Base-by-base conservation (phyloP, 2,113 vertebrate genomes). In the Murina feae region DNA sequence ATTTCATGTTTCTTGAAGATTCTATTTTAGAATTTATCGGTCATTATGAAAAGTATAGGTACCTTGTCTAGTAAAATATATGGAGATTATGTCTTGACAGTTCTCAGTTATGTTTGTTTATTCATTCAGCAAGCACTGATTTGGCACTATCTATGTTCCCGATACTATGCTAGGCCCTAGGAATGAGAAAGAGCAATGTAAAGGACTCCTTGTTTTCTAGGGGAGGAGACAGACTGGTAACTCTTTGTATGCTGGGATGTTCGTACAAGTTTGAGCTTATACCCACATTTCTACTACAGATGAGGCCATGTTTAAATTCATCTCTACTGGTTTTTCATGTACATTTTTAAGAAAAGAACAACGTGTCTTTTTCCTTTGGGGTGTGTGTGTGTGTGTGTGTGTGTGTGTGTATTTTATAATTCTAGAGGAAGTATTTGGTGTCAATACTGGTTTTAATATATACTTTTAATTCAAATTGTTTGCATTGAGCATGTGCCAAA, bases 1-100 rank as follows among this genome's bases (percentile, higher is more conserved):
- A 35, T 95, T 66, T 75, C 78, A 58, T 93, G 12, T 51, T 81
- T 91, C 75, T 86, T 95, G 39, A 79, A 80, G 35, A 66, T 83
- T 88, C 11, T 18, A 76, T 47, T 90, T 92, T 80, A 76, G 71
- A n/a, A 58, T 81, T 37, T 53, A 71, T 81, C 25, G 47, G 53
- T 81, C 79, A 87, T 85, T 85, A 78, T 66, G 25, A 81, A 92
- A 74, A 91, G 53, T 92, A 28, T 4, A 78, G n/a, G n/a, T 71
- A 25, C 53, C 30, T 76, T 86, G 35, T 51, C 32, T 9, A 37
- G 14, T 72, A 87, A 63, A 90, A 25, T 87, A 91, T 60, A 20
- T 89, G 58, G 63, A 84, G 44, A 93, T 80, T 44, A 4, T 95
- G 51, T 83, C 44, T 89, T 87, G 39, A 78, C 16, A 81, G 0